Evolutionary conservation across 2,797 vertebrate species (phyloP).

Genomic region (Gila robusta): DNA sequence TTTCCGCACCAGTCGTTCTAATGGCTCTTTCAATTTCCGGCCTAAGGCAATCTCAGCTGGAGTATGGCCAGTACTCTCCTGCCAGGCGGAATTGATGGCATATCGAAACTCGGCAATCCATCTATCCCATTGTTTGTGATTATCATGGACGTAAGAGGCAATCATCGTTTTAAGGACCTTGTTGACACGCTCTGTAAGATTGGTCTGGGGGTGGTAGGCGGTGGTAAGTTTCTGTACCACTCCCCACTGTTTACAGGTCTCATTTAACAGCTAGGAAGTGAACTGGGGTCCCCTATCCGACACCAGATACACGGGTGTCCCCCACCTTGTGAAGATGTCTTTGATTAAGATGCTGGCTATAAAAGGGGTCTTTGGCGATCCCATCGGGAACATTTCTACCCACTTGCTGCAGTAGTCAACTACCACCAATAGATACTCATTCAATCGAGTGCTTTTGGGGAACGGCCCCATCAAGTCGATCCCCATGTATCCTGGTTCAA

Average conservation of each 20-base stretch:
- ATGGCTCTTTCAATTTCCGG: background rate
- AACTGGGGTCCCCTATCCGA: background rate
- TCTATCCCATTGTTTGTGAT: constrained; percentile 19
- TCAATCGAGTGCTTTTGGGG: too few species aligned
- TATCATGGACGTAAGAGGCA: background rate
- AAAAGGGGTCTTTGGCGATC: too few species aligned
- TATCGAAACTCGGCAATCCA: constrained; percentile 20
- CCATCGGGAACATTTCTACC: too few species aligned
- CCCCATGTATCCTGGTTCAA: too few species aligned
- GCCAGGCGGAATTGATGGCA: constrained; percentile 15
- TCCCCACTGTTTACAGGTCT: background rate
- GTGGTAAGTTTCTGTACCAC: background rate
- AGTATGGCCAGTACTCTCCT: constrained; percentile 26
- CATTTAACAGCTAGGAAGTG: background rate
- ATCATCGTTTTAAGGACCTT: constrained; percentile 28
- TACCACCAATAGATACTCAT: too few species aligned
- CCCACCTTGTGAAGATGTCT: background rate
- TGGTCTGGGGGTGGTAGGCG: background rate
- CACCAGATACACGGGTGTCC: background rate
- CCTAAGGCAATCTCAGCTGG: constrained; percentile 28
- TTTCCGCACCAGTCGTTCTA: background rate
- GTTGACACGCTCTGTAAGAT: background rate
- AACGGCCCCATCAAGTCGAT: too few species aligned
- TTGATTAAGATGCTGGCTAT: too few species aligned
- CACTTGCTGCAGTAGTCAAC: too few species aligned